Conservation (phyloP, 2,888 invertebrate genomes). For the Dysmachus trigonus region DNA sequence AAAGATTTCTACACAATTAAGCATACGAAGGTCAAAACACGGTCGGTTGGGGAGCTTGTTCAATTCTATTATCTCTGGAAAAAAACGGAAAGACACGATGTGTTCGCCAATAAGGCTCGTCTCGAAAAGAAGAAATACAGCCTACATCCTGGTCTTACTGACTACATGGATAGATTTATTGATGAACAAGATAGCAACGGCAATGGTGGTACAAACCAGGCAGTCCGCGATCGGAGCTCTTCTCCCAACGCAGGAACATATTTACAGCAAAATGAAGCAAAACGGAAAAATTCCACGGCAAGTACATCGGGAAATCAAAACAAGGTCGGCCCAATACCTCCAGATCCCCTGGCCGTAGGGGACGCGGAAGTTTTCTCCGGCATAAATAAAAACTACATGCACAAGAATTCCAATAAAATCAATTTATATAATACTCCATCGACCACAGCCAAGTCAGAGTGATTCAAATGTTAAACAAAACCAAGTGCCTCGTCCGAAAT, state of each 20-base stretch:
- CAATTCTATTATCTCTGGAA: slow-evolving; percentile 98
- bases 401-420: slow-evolving; percentile 12
- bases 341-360: slow-evolving; percentile 8
- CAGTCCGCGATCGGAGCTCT: slow-evolving; percentile 35
- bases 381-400: background rate
- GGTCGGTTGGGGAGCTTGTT: slow-evolving; percentile 95
- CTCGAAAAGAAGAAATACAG: slow-evolving; percentile 93
- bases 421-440: background rate
- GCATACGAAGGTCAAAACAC: slow-evolving; percentile 88
- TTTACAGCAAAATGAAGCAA: slow-evolving; percentile 8
- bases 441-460: background rate
- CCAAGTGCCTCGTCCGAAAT: background rate
- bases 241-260: slow-evolving; percentile 16
- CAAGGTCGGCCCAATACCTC: slow-evolving; percentile 58
- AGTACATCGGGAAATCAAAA: slow-evolving; percentile 16
- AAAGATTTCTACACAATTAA: slow-evolving; percentile 97
- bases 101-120: slow-evolving; percentile 85
- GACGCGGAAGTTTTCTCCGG: slow-evolving; percentile 35
- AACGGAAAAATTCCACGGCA: background rate
- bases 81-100: slow-evolving; percentile 95
- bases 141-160: slow-evolving; percentile 90
- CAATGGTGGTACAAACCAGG: background rate
- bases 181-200: slow-evolving; percentile 76
- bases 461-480: background rate
- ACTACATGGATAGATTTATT: slow-evolving; percentile 92